Evolutionary conservation across 2,113 vertebrate genomes (phyloP).

Genomic region (Nyctibius bracteatus): DNA sequence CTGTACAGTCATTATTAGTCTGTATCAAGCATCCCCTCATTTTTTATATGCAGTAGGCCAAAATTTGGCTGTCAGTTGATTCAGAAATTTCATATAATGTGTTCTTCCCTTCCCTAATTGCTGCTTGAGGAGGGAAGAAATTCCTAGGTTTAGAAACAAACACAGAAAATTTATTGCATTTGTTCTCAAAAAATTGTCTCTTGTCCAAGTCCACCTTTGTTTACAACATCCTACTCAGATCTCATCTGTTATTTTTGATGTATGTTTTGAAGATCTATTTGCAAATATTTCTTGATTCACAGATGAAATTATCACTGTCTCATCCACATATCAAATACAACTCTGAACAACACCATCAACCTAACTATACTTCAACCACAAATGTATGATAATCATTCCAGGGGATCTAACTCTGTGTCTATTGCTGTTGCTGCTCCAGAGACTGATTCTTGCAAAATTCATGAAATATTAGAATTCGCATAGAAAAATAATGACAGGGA

Average conservation of each 20-base stretch:
- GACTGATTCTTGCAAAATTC: background rate
- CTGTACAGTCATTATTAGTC: background rate
- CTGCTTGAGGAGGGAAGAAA: background rate
- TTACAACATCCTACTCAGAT: background rate
- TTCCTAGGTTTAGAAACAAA: background rate
- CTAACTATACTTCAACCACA: background rate
- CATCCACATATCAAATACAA: background rate
- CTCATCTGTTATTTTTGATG: background rate
- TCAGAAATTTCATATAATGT: background rate
- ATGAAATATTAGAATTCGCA: background rate
- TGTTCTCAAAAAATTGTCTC: background rate
- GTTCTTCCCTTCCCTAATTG: background rate
- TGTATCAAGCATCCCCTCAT: background rate
- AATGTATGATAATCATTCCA: background rate
- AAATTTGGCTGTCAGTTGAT: background rate
- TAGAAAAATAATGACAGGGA: background rate
- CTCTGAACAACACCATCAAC: background rate
- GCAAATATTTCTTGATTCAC: background rate
- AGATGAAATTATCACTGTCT: background rate
- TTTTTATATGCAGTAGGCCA: background rate
- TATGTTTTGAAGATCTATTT: background rate
- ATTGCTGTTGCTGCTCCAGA: background rate
- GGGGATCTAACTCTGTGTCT: background rate
- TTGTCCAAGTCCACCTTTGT: background rate
- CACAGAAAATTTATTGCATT: background rate